Conservation (phyloP, 2,888 invertebrate species). For the Seladonia tumulorum region DNA sequence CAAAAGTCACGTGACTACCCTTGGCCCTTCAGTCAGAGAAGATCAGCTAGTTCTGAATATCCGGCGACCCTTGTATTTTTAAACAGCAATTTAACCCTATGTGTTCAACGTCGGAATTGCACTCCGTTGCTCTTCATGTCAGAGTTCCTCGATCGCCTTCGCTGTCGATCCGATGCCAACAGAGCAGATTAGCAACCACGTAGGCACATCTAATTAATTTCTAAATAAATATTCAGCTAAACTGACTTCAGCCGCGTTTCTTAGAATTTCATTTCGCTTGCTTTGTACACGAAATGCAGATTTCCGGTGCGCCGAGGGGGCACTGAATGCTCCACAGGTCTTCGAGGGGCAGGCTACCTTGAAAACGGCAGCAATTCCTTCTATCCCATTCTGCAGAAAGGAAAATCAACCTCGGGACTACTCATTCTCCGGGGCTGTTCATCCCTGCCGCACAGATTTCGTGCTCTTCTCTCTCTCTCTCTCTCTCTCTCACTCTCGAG, state of each 20-base stretch:
- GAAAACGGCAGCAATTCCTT: constrained; percentile 5
- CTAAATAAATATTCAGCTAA: not conserved
- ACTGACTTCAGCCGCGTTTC: not conserved
- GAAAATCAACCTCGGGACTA: not conserved
- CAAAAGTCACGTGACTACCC: too few species aligned
- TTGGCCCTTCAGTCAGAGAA: not conserved
- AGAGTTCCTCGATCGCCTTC: not conserved
- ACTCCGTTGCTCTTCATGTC: not conserved
- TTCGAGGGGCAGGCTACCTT: not conserved
- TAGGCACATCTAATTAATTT: not conserved
- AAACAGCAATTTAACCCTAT: too few species aligned
- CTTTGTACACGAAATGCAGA: not conserved
- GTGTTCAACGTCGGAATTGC: not conserved
- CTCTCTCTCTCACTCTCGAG: not conserved
- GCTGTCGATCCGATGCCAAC: not conserved
- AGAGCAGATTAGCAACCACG: not conserved
- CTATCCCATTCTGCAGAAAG: not conserved
- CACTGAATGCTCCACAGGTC: not conserved
- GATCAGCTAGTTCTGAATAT: not conserved
- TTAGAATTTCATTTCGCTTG: not conserved
- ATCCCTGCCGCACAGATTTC: not conserved
- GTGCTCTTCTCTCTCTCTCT: not conserved
- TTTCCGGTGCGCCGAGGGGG: not conserved
- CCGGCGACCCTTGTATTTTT: not conserved
- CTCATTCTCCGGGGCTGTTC: not conserved